Evolutionary conservation across 2,113 vertebrate genomes (phyloP), one percentile per base, ranked within the genome.

Genomic region (Pteronura brasiliensis): DNA sequence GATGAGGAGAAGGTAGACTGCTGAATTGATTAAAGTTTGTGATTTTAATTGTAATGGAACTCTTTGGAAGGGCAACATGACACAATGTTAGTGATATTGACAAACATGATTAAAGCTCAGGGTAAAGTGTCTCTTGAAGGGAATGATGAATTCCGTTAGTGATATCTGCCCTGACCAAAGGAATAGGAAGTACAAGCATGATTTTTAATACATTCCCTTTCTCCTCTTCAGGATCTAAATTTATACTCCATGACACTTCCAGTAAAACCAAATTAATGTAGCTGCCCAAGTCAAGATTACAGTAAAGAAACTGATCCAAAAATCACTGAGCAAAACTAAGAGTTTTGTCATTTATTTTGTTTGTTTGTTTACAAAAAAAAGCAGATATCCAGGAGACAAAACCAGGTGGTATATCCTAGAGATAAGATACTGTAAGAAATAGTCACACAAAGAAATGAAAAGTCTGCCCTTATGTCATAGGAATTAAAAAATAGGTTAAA

Each of bases 71-170:
- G 21, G 15, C 1, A 71, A 55, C 27, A 39, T 65, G 52, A 77
- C 74, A 47, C 14, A 74, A 23, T 14, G 20, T 89, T 92, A 82
- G 57, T 93, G 83, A 57, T 77, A 86, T 23, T 49, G 71, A 93
- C n/a, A 47, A 95, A 65, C 0, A 4, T 17, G 25, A 44, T 34
- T 94, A 87, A 81, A 49, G 12, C 31, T 94, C 25, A 52, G 27
- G 65, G n/a, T 27, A 14, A 85, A 61, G 34, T 86, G 57, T 90
- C 31, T 96, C 69, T 82, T 12, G 1, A 92, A 86, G n/a, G 59
- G 42, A 92, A 85, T 82, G 90, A 96, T 85, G 72, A 47, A 76
- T 89, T 86, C 86, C 39, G 49, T 42, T 71, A 95, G 83, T 42
- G 18, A 84, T 9, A 57, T 42, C 81, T 83, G 34, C 31, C 12